These are phyloP conservation scores for Eueides isabella DNA, from an alignment of 1,140 invertebrate species.

Conservation along the genomic window DNA sequence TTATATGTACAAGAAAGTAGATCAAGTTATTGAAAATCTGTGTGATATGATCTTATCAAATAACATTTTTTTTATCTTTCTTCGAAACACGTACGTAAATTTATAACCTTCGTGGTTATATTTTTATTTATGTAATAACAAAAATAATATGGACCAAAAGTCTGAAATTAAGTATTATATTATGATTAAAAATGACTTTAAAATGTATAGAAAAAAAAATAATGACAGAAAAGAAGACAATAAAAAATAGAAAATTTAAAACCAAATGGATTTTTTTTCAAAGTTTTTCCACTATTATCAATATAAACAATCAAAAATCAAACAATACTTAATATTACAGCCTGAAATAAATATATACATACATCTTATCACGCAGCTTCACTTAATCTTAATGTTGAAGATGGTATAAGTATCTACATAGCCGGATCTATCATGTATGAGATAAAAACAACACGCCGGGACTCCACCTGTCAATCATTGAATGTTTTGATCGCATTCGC, in stretches of 20 bases:
- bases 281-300: too few species aligned
- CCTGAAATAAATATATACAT: neutral
- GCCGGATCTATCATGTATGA: neutral
- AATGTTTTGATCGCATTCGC: neutral
- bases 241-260: too few species aligned
- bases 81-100: neutral
- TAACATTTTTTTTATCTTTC: neutral
- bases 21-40: conserved; percentile 2
- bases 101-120: neutral
- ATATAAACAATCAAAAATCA: too few species aligned
- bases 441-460: neutral
- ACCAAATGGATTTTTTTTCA: too few species aligned
- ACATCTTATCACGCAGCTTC: neutral
- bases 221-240: too few species aligned
- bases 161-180: too few species aligned
- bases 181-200: too few species aligned
- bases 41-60: neutral
- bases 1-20: neutral
- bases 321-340: too few species aligned
- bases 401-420: neutral
- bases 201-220: too few species aligned
- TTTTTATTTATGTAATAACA: too few species aligned
- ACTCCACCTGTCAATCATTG: neutral
- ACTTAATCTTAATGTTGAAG: neutral
- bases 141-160: too few species aligned